Evolutionary conservation across 1,140 invertebrate species (phyloP), one percentile per base, ranked within the genome.

Genomic region (Aethina tumida): DNA sequence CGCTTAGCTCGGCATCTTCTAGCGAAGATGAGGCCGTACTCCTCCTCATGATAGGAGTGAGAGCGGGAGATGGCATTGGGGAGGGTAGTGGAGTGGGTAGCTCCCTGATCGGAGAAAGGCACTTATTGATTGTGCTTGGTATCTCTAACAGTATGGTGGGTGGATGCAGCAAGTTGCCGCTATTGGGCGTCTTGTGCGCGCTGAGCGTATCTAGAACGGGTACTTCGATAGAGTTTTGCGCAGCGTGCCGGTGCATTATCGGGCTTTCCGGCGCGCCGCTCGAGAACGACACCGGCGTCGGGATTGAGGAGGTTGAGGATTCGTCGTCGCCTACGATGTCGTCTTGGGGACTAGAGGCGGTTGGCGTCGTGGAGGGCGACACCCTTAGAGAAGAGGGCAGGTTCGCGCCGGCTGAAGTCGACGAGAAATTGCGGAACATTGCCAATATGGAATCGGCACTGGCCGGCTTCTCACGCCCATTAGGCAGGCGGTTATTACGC

Each of bases 381-480:
- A 73, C 59, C 22, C 67, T 67, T 21, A 69, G 62, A 2, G 74
- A 73, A 7, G 71, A 66, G 0, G 69, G 65, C 26, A 68, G 36
- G 22, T 69, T 71, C 12, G 60, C 59, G 6, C 69, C 65, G 4
- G 66, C 66, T 9, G 68, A 66, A 26, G 69, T 70, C 12, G 69
- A 63, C 12, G 73, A 69, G 47, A 78, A 76, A 50, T 75, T 79
- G 17, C 74, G 63, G 49, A 83, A 81, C 74, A 83, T 80, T 2
- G 79, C 77, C 28, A 82, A 58, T 35, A 83, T 78, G 2, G 80
- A 82, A 59, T 84, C 81, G 6, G 80, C 79, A 47, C 76, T 80
- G 4, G 77, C 69, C 46, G 69, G 69, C 71, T 66, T 81, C 71
- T 53, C 65, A 53, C 52, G 58, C 26, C 50, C 54, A 12, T 45